Percentiles rank a stretch among this genome's conserved stretches.
phyloP scores from a whole-genome alignment of 2,888 invertebrate species.

The Aspidiotus destructor region DNA sequence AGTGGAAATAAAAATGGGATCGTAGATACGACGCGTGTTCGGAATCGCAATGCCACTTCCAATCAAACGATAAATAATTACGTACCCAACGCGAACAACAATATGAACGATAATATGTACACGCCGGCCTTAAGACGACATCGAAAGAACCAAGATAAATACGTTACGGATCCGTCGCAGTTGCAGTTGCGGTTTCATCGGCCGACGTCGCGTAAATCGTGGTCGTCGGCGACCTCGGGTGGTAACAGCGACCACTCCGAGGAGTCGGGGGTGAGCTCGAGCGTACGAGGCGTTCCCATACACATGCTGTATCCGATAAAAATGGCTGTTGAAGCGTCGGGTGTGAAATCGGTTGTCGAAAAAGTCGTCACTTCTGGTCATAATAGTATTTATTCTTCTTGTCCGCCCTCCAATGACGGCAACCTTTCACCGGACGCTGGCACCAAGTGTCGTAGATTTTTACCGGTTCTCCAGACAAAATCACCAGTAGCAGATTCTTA shows the following conservation, averaged over 20 bases:
- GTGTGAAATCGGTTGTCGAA: slow-evolving; percentile 1
- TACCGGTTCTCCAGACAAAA: slow-evolving; percentile 22
- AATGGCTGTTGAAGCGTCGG: not conserved
- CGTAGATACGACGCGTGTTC: not conserved
- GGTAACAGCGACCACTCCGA: slow-evolving; percentile 17
- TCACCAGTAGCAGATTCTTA: slow-evolving; percentile 31
- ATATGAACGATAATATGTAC: slow-evolving; percentile 41
- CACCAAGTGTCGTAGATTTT: slow-evolving; percentile 29
- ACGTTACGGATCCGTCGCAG: slow-evolving; percentile 74
- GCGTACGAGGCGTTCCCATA: slow-evolving; percentile 27
- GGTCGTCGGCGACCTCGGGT: slow-evolving; percentile 15
- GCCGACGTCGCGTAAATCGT: slow-evolving; percentile 35
- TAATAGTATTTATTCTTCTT: slow-evolving; percentile 5
- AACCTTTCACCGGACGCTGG: slow-evolving; percentile 24
- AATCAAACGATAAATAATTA: not conserved
- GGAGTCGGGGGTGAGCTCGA: slow-evolving; percentile 19
- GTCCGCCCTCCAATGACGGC: slow-evolving; percentile 13
- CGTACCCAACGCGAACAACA: slow-evolving; percentile 37
- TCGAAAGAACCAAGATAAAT: slow-evolving; percentile 68
- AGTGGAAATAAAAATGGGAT: not conserved
- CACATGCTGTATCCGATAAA: slow-evolving; percentile 27
- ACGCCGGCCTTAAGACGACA: slow-evolving; percentile 64
- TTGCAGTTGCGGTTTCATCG: slow-evolving; percentile 44
- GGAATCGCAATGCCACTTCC: not conserved
- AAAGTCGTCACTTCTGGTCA: not conserved